Conservation (phyloP, 2,113 vertebrate species). For the Vireo altiloquus region DNA sequence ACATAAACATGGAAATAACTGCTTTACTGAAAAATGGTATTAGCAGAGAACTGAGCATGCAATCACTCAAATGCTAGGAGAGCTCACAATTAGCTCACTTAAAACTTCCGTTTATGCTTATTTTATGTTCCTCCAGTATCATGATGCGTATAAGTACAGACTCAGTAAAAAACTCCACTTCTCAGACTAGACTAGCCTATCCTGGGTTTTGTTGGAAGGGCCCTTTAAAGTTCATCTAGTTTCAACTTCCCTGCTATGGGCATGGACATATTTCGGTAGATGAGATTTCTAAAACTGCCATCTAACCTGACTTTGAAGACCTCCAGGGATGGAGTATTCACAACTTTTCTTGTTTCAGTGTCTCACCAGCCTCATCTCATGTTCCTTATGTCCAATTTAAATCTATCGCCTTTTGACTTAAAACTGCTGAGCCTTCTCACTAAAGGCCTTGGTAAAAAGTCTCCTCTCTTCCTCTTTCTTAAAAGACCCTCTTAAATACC, state of each 20-base stretch:
- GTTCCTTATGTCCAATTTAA: neutral
- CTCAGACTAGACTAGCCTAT: neutral
- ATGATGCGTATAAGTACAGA: neutral
- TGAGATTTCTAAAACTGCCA: neutral
- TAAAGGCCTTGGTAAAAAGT: neutral
- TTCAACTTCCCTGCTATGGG: fast-evolving
- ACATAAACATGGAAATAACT: neutral
- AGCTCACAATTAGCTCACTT: neutral
- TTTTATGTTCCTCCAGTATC: neutral
- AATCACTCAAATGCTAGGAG: neutral
- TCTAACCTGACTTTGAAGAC: neutral
- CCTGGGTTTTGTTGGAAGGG: neutral
- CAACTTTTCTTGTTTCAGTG: neutral
- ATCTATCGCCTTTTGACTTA: fast-evolving
- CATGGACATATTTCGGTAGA: neutral
- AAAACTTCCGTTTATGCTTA: neutral
- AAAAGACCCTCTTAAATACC: neutral
- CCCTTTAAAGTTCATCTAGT: neutral
- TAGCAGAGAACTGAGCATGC: neutral
- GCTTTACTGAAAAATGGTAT: neutral
- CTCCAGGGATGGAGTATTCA: neutral
- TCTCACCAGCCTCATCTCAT: neutral
- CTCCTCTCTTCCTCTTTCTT: neutral
- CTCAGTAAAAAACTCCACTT: neutral
- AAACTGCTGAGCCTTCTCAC: neutral